phyloP scores from a whole-genome alignment of 1,140 invertebrate species.

The Bombus waltoni region DNA sequence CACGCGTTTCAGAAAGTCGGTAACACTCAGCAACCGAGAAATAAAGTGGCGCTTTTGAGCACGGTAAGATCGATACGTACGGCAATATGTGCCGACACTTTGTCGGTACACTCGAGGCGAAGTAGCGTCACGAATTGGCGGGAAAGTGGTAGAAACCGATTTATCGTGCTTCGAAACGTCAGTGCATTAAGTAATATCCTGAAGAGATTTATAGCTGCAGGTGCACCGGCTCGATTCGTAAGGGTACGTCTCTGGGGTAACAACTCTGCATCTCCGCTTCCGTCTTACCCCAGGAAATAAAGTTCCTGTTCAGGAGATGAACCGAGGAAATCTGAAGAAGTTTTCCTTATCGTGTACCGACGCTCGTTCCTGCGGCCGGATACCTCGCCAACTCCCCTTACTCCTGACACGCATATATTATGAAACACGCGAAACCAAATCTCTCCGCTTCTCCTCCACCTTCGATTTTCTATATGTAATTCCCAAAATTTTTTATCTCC shows the following conservation, averaged over 20 bases:
- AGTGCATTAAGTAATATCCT: conserved; percentile 65
- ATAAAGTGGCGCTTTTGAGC: conserved; percentile 42
- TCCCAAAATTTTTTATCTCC: not conserved
- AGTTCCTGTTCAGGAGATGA: conserved; percentile 56
- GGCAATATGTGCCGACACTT: conserved; percentile 29
- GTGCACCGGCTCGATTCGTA: conserved; percentile 34
- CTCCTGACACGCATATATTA: conserved; percentile 10
- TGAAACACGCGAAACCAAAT: conserved; percentile 17
- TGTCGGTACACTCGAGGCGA: conserved; percentile 15
- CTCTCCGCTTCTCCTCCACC: not conserved
- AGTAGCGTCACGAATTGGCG: conserved; percentile 43
- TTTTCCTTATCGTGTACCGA: conserved; percentile 49
- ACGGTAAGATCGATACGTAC: conserved; percentile 38
- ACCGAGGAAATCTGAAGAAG: conserved; percentile 57
- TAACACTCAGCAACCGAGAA: conserved; percentile 4
- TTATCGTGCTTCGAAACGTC: conserved; percentile 61
- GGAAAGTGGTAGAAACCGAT: conserved; percentile 41
- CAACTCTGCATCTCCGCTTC: conserved; percentile 31
- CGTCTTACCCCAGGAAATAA: conserved; percentile 59
- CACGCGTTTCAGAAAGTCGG: conserved; percentile 1
- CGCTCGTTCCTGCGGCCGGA: not conserved
- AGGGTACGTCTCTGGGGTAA: conserved; percentile 32
- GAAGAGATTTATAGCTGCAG: conserved; percentile 60
- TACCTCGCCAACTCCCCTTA: conserved; percentile 3
- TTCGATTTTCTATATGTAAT: not conserved